Percentiles rank a stretch among this genome's conserved stretches.
These are phyloP conservation scores for Neotoma lepida DNA, from an alignment of 2,113 vertebrate genomes.

Conservation along the genomic window DNA sequence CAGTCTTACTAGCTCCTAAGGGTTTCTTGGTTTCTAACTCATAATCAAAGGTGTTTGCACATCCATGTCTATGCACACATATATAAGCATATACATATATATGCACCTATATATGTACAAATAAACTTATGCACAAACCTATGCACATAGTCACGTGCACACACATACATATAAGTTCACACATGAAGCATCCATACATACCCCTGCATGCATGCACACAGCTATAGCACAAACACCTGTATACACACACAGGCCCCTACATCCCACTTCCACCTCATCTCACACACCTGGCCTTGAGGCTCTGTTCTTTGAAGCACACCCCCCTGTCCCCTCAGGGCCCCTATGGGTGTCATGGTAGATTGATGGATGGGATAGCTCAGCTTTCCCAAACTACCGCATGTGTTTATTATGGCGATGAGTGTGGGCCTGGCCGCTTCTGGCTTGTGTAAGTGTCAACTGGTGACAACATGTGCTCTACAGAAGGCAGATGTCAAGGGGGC, in stretches of 20 bases:
- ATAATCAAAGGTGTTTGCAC: neutral
- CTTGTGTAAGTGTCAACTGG: conserved; percentile 86
- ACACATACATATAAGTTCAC: neutral
- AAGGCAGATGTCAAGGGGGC: conserved; percentile 84
- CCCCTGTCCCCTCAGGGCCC: conserved; percentile 50
- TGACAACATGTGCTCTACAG: conserved; percentile 86
- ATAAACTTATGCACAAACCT: neutral
- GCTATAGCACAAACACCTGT: rapidly evolving
- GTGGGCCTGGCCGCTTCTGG: conserved; percentile 84
- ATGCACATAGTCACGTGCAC: no score
- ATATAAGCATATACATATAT: rapidly evolving
- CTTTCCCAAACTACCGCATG: conserved; percentile 78
- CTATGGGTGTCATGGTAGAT: conserved; percentile 63
- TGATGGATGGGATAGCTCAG: conserved; percentile 81
- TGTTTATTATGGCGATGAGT: conserved; percentile 86
- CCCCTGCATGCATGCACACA: neutral
- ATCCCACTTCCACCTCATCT: neutral
- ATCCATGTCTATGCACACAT: rapidly evolving
- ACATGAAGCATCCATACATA: neutral
- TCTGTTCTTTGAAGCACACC: conserved; percentile 74
- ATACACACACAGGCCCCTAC: neutral
- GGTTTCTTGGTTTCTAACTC: neutral
- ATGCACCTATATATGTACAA: rapidly evolving
- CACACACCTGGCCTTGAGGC: conserved; percentile 70
- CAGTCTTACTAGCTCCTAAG: rapidly evolving